phyloP scores from a whole-genome alignment of 2,888 invertebrate genomes.

The Calephelis perditalis region DNA sequence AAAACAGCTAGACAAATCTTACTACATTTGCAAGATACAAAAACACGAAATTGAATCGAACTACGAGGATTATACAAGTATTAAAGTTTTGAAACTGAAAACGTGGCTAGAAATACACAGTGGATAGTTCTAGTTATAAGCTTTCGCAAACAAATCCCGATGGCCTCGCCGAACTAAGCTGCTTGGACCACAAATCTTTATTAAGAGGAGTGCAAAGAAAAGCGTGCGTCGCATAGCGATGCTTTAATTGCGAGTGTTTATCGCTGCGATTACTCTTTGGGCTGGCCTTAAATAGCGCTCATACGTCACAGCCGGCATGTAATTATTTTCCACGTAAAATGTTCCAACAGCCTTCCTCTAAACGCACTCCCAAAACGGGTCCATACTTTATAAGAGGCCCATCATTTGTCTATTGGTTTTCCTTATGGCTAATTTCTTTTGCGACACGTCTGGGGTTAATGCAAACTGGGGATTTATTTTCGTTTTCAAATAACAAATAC shows the following conservation, averaged over 20 bases:
- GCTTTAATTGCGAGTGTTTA: slow-evolving; percentile 75
- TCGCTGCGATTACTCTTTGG: slow-evolving; percentile 70
- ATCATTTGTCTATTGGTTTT: slow-evolving; percentile 61
- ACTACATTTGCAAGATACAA: not conserved
- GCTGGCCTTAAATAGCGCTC: slow-evolving; percentile 68
- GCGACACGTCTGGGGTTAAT: slow-evolving; percentile 28
- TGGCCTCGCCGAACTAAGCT: slow-evolving; percentile 37
- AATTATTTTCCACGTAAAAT: slow-evolving; percentile 72
- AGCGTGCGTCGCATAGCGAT: slow-evolving; percentile 73
- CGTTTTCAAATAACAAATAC: slow-evolving; percentile 15
- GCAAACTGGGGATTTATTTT: slow-evolving; percentile 24
- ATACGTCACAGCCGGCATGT: slow-evolving; percentile 71
- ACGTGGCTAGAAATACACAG: slow-evolving; percentile 10
- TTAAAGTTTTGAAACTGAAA: slow-evolving; percentile 10
- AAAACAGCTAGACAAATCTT: too few species aligned
- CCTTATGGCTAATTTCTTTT: slow-evolving; percentile 32
- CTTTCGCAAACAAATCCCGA: slow-evolving; percentile 34
- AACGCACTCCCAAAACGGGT: slow-evolving; percentile 39
- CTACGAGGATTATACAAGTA: slow-evolving; percentile 4
- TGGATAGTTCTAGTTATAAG: slow-evolving; percentile 20
- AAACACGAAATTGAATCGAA: slow-evolving; percentile 10
- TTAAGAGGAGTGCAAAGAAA: slow-evolving; percentile 67
- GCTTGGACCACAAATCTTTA: slow-evolving; percentile 59
- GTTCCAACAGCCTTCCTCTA: slow-evolving; percentile 59
- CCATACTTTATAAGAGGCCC: slow-evolving; percentile 50